Conservation (phyloP, 2,113 vertebrate species). For the Dolichotis patagonum region DNA sequence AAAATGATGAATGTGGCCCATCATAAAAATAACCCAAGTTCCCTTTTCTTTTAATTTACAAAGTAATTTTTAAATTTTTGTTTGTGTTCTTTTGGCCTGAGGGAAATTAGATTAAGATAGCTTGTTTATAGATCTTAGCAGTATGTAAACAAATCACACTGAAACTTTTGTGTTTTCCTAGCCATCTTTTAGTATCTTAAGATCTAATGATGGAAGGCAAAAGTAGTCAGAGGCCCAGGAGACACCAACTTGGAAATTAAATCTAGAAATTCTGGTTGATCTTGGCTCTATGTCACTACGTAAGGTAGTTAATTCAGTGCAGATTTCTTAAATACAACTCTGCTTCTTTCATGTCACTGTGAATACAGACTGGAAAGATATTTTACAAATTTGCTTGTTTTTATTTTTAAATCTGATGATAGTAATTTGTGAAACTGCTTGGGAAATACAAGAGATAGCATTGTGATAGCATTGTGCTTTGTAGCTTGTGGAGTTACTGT, state of each 20-base stretch:
- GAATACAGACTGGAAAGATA: not conserved
- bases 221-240: not conserved
- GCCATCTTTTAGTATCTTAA: not conserved
- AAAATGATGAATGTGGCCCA: not conserved
- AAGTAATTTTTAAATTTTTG: not conserved
- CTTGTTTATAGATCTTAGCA: not conserved
- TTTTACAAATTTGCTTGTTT: not conserved
- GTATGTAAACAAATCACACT: not conserved
- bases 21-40: not conserved
- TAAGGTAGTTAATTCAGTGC: not conserved
- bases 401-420: not conserved
- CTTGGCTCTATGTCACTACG: not conserved
- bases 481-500: not conserved
- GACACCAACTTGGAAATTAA: not conserved
- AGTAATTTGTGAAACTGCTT: not conserved
- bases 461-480: not conserved
- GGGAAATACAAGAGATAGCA: not conserved
- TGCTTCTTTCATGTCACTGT: not conserved
- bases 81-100: not conserved
- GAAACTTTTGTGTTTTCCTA: not conserved
- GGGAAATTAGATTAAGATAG: not conserved
- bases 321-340: not conserved
- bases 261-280: not conserved
- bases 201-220: not conserved
- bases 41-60: not conserved